Base-by-base conservation (phyloP, 2,888 invertebrate genomes). In the Syrista parreyssii region DNA sequence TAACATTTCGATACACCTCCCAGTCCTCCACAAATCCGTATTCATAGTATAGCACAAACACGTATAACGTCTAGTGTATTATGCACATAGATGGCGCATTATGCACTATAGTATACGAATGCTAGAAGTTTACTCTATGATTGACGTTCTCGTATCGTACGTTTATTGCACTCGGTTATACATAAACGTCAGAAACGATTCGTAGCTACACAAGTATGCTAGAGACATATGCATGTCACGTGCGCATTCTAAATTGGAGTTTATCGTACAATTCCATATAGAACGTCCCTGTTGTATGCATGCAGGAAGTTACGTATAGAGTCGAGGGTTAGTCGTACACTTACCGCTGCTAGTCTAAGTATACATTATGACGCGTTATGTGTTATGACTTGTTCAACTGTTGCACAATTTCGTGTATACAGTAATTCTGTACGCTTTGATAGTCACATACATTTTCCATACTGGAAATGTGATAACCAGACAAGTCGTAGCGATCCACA, bases 351-450 rank as follows among this genome's bases (percentile, higher is more conserved):
- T n/a, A 34, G 74, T 68, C 77, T 76, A 79, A 78, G 78, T 78
- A 75, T 55, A 68, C 72, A 74, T 81, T 80, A 79, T 77, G 76
- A 75, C 75, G 72, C 23, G 74, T 15, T 15, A 36, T 36, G 36
- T 36, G 36, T 15, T 36, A 36, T 36, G 81, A 77, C 79, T 69
- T 79, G 82, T 80, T 79, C 82, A 84, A 84, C 80, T 79, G 85
- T 84, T 80, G 74, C 77, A 72, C 79, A 76, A 81, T 76, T 80
- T 82, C 75, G 30, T 55, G 23, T 23, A 55, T 23, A 55, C 23
- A 23, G 55, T 6, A 55, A 23, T 55, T 55, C 55, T 23, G 55
- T 55, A 9, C 23, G 1, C 23, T 2, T 23, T 23, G 4, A 55
- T 55, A 55, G 55, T 55, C 9, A 15, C 1, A 55, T 55, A 0